Percentiles rank a stretch among this genome's conserved stretches.
Conservation (phyloP, 2,888 invertebrate genomes). For the Aphrophora alni region DNA sequence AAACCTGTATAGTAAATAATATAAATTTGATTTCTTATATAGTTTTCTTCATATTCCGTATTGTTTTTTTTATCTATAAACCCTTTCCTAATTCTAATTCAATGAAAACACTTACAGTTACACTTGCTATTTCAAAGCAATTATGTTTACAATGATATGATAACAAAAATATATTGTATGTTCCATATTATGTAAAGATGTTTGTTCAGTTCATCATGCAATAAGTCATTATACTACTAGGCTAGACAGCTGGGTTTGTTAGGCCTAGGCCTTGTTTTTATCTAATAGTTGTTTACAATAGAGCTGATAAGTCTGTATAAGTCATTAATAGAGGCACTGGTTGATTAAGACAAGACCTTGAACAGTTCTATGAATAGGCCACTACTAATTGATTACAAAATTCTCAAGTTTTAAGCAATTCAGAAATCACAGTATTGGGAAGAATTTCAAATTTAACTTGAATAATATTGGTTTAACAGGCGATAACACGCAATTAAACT, state of each 20-base stretch:
- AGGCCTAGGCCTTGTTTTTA: background rate
- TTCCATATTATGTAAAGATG: background rate
- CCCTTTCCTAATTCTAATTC: no score
- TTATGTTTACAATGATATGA: background rate
- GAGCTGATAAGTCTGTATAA: background rate
- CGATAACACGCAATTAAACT: no score
- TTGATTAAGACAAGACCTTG: background rate
- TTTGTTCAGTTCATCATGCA: background rate
- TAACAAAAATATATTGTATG: background rate
- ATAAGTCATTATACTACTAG: background rate
- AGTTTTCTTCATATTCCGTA: no score
- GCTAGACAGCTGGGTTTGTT: background rate
- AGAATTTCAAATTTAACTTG: no score
- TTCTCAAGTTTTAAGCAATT: background rate
- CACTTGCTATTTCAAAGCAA: no score
- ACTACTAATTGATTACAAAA: background rate
- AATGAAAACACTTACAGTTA: no score
- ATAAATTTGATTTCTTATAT: no score
- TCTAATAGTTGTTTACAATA: background rate
- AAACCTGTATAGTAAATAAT: no score
- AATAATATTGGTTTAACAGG: no score
- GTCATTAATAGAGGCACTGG: background rate
- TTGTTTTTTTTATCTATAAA: no score
- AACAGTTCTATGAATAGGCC: background rate
- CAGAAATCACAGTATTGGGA: no score